phyloP scores from a whole-genome alignment of 2,888 invertebrate species.

The Sinelater perroti region DNA sequence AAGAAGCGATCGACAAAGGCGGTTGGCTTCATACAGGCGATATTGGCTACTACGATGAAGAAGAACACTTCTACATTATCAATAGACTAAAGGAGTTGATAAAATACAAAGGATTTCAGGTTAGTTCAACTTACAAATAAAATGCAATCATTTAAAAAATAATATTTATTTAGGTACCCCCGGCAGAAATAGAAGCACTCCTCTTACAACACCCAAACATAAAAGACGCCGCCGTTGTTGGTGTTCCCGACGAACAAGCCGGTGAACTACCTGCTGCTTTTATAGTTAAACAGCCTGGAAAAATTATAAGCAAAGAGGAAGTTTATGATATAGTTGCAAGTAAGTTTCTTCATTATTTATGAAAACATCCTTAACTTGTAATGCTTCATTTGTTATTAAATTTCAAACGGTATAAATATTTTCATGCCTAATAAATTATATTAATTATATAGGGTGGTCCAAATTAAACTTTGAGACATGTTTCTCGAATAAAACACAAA shows the following conservation, averaged over 20 bases:
- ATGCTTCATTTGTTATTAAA: too few relatives aligned
- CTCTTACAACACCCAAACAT: constrained; percentile 76
- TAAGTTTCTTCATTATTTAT: too few relatives aligned
- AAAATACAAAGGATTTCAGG: constrained; percentile 88
- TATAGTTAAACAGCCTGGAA: constrained; percentile 70
- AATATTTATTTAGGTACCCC: constrained; percentile 67
- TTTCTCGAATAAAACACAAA: too few relatives aligned
- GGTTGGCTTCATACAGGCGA: constrained; percentile 86
- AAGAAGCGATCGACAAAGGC: constrained; percentile 70
- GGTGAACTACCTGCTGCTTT: constrained; percentile 84
- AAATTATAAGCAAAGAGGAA: constrained; percentile 61
- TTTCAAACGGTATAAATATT: too few relatives aligned
- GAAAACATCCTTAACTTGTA: too few relatives aligned
- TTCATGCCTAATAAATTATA: too few relatives aligned
- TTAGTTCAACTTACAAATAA: too few relatives aligned
- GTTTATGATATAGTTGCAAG: constrained; percentile 61
- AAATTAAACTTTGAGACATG: too few relatives aligned
- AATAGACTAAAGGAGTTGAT: constrained; percentile 90
- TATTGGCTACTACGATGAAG: constrained; percentile 81
- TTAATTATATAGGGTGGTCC: too few relatives aligned
- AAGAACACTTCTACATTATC: constrained; percentile 82
- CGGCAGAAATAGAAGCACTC: constrained; percentile 87
- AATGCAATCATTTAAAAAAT: background rate
- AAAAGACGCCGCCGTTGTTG: constrained; percentile 84
- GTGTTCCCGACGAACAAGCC: constrained; percentile 74